Percentiles rank a stretch among this genome's conserved stretches.
These are phyloP conservation scores for Melanotaenia trifasciata DNA, from an alignment of 2,797 vertebrate species.

Conservation along the genomic window DNA sequence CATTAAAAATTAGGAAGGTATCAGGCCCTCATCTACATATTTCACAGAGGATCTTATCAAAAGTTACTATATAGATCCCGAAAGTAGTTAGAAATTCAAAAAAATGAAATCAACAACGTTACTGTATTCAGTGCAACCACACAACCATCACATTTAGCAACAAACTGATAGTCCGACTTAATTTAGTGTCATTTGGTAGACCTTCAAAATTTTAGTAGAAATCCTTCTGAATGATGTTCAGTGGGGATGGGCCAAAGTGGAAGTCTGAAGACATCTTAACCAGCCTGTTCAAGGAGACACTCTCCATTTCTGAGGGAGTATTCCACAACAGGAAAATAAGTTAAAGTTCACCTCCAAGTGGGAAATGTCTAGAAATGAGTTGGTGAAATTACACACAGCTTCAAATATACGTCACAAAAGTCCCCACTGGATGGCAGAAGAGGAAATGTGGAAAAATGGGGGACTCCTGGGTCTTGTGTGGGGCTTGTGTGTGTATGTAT, in stretches of 20 bases:
- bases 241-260: slow-evolving; percentile 2
- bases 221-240: slow-evolving; percentile 25
- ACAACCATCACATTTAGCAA: background rate
- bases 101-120: no score
- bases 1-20: no score
- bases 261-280: slow-evolving; percentile 40
- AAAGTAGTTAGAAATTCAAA: no score
- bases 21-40: no score
- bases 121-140: background rate
- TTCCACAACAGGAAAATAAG: slow-evolving; percentile 57
- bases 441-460: slow-evolving; percentile 33
- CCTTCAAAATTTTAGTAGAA: background rate
- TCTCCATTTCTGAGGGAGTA: slow-evolving; percentile 74
- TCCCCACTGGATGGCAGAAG: slow-evolving; percentile 46
- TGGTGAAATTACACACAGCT: slow-evolving; percentile 66
- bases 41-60: no score
- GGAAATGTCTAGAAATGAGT: slow-evolving; percentile 57
- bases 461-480: slow-evolving; percentile 5
- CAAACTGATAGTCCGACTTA: background rate
- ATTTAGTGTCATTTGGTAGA: background rate
- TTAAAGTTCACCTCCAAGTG: slow-evolving; percentile 64
- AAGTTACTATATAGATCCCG: no score
- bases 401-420: slow-evolving; percentile 81
- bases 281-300: slow-evolving; percentile 63
- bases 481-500: slow-evolving; percentile 3